A percentile compares a stretch with the other conserved stretches of the same genome.
Conservation (phyloP, 2,113 vertebrate species). For the Lepidothrix coronata region DNA sequence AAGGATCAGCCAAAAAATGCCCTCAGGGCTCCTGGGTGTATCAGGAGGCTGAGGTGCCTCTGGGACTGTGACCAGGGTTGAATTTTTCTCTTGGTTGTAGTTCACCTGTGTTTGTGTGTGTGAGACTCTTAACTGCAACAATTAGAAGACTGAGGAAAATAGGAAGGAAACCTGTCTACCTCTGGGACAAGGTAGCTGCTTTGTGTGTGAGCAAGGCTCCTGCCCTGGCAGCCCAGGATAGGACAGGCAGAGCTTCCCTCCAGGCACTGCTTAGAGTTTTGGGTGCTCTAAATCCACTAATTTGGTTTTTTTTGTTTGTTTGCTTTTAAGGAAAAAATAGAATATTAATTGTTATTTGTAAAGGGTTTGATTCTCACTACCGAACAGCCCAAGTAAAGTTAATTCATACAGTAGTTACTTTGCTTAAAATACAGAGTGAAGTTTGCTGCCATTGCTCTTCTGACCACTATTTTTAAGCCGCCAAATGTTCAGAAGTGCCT, state of each 20-base stretch:
- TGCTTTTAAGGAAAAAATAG: constrained; percentile 32
- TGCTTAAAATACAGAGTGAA: neutral
- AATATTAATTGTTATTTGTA: constrained; percentile 33
- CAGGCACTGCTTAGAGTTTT: neutral
- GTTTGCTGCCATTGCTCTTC: constrained; percentile 26
- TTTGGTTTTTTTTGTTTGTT: neutral
- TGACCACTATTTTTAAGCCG: neutral
- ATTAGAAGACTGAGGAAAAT: neutral
- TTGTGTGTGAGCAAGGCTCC: neutral
- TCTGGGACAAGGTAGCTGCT: neutral
- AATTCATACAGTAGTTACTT: neutral
- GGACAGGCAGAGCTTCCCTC: neutral
- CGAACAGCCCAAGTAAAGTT: neutral
- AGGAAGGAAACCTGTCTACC: neutral
- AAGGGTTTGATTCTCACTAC: neutral
- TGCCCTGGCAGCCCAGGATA: neutral
- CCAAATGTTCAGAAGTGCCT: neutral
- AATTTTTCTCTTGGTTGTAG: neutral
- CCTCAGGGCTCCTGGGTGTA: neutral
- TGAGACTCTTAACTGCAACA: neutral
- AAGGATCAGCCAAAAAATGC: neutral
- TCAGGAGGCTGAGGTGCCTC: neutral
- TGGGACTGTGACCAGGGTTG: neutral
- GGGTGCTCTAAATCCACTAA: neutral
- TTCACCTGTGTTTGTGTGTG: neutral